Conservation (phyloP, 2,113 vertebrate species). For the Salminus brasiliensis region DNA sequence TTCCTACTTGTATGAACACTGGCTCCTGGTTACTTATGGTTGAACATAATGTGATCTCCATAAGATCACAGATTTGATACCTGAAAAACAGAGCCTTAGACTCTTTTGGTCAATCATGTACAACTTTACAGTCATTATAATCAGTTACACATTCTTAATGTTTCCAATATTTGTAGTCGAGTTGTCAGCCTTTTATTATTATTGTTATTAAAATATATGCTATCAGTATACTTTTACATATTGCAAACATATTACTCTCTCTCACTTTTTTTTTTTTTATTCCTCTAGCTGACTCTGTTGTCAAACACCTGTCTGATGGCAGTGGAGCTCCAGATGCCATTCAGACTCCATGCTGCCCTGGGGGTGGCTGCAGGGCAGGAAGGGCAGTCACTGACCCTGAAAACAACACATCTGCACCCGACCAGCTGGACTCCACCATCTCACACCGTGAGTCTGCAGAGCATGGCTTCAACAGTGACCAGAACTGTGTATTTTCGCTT, state of each 20-base stretch:
- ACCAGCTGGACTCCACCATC: constrained; percentile 27
- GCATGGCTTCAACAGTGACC: not conserved
- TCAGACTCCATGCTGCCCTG: constrained; percentile 11
- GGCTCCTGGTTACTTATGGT: too few species aligned
- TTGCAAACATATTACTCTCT: not conserved
- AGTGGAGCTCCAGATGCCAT: constrained; percentile 26
- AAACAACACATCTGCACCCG: not conserved
- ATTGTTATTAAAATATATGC: too few species aligned
- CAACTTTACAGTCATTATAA: too few species aligned
- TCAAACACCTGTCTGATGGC: constrained; percentile 31
- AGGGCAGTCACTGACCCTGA: not conserved
- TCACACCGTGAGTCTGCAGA: constrained; percentile 42
- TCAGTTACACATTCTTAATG: too few species aligned
- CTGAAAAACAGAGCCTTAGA: too few species aligned
- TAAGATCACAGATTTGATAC: too few species aligned
- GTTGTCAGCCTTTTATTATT: too few species aligned
- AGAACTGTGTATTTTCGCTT: not conserved
- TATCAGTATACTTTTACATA: too few species aligned
- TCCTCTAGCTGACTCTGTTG: constrained; percentile 34
- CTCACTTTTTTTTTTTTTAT: not conserved
- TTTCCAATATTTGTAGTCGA: too few species aligned
- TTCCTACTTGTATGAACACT: too few species aligned
- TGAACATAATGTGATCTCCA: too few species aligned
- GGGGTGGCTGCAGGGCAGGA: constrained; percentile 24
- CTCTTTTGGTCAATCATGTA: too few species aligned